These are phyloP conservation scores for Lycorma delicatula DNA, from an alignment of 1,140 invertebrate species.

Conservation along the genomic window DNA sequence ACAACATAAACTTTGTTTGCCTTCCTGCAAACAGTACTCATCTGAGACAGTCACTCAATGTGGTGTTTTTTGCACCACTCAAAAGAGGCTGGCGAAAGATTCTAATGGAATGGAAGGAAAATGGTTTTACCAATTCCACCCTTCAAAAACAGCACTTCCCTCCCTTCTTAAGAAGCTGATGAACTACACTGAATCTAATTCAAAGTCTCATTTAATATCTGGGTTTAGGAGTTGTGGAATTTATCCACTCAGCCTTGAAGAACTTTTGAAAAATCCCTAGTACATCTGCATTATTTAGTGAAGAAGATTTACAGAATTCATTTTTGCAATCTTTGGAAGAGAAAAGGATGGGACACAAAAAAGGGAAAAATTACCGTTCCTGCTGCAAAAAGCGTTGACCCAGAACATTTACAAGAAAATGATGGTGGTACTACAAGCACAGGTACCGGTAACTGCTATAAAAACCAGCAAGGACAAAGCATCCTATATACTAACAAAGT, in stretches of 20 bases:
- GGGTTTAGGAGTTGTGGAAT: slow-evolving; percentile 22
- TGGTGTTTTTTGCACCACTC: slow-evolving; percentile 36
- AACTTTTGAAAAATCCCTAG: slow-evolving; percentile 11
- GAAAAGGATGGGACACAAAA: slow-evolving; percentile 4
- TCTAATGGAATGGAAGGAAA: slow-evolving; percentile 31
- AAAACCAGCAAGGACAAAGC: not conserved
- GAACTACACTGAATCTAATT: slow-evolving; percentile 6
- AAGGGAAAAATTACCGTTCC: not conserved
- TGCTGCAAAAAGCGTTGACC: slow-evolving; percentile 2
- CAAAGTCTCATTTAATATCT: slow-evolving; percentile 14
- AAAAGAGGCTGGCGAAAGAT: slow-evolving; percentile 36
- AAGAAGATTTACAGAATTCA: slow-evolving; percentile 5
- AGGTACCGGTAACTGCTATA: not conserved
- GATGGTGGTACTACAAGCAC: not conserved
- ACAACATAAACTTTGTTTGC: slow-evolving; percentile 35
- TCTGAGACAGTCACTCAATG: slow-evolving; percentile 38
- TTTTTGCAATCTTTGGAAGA: slow-evolving; percentile 12
- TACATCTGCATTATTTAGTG: not conserved
- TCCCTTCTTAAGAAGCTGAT: slow-evolving; percentile 6
- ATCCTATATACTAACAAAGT: not conserved
- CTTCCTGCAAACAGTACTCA: slow-evolving; percentile 39
- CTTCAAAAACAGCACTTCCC: slow-evolving; percentile 17
- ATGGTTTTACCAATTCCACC: not conserved
- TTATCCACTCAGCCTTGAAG: slow-evolving; percentile 12
- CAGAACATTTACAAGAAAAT: not conserved